Conservation (phyloP, 35 echinoderm and acorn worm genomes). For the Patiria miniata region DNA sequence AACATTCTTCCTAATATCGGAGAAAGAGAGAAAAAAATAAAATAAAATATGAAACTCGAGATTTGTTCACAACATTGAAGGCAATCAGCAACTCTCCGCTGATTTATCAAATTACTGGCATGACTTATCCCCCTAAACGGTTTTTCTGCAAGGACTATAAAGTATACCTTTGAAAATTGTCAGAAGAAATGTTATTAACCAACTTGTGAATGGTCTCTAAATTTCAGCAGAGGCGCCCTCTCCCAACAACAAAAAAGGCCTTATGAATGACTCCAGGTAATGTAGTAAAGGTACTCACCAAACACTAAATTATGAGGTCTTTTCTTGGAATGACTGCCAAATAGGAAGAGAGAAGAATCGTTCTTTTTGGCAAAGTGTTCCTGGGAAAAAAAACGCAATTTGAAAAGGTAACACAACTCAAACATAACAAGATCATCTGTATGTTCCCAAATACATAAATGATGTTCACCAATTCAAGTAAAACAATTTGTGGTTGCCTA, state of each 20-base stretch:
- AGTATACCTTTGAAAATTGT: too few species aligned
- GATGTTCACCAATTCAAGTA: not conserved
- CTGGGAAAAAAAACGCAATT: conserved; percentile 42
- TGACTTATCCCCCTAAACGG: not conserved
- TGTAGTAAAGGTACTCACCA: conserved; percentile 53
- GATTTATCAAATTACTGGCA: not conserved
- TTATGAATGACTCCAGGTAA: not conserved
- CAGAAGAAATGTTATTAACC: too few species aligned
- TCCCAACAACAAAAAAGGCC: not conserved
- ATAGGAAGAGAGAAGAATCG: conserved; percentile 91
- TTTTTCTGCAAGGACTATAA: too few species aligned
- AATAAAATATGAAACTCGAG: not conserved
- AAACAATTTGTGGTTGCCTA: not conserved
- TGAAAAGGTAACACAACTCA: not conserved
- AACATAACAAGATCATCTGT: not conserved
- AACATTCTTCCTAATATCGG: conserved; percentile 70
- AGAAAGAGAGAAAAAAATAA: not conserved
- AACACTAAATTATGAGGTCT: conserved; percentile 89
- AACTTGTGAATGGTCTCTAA: too few species aligned
- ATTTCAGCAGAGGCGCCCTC: too few species aligned
- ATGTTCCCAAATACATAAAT: not conserved
- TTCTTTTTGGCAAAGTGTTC: conserved; percentile 92
- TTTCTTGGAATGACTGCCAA: conserved; percentile 97
- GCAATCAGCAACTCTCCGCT: not conserved
- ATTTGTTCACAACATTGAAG: not conserved